These are phyloP conservation scores for Herminia tarsipennalis DNA, from an alignment of 2,888 invertebrate genomes.

Conservation along the genomic window DNA sequence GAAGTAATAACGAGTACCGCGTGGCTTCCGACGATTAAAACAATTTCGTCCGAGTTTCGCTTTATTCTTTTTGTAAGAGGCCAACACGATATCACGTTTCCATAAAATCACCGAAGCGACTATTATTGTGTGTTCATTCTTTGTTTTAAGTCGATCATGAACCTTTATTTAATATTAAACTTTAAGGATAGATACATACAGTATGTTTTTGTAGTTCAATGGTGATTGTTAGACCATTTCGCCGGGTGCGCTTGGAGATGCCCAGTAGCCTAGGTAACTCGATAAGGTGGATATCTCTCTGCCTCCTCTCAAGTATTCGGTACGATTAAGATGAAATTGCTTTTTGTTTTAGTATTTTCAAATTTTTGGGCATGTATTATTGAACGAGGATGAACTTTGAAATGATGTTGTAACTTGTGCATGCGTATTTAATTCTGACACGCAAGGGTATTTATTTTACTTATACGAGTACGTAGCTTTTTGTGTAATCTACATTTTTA, in stretches of 20 bases:
- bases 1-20: conserved; percentile 60
- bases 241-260: conserved; percentile 52
- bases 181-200: conserved; percentile 34
- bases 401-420: conserved; percentile 38
- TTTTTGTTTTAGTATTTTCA: conserved; percentile 75
- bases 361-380: conserved; percentile 50
- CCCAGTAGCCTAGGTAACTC: conserved; percentile 85
- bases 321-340: conserved; percentile 79
- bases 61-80: conserved; percentile 82
- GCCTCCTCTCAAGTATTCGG: conserved; percentile 80
- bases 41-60: conserved; percentile 79
- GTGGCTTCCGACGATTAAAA: conserved; percentile 83
- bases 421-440: conserved; percentile 13
- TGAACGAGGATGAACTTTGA: conserved; percentile 42
- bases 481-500: too few species aligned
- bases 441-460: background rate
- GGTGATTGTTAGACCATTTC: conserved; percentile 50
- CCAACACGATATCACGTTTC: conserved; percentile 83
- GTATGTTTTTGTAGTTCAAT: conserved; percentile 27
- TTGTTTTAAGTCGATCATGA: conserved; percentile 59
- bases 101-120: conserved; percentile 84
- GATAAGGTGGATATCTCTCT: conserved; percentile 82
- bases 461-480: background rate
- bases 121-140: conserved; percentile 68
- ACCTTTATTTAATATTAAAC: conserved; percentile 32